Base-by-base conservation (phyloP, 2,797 vertebrate genomes). In the Macropus fuliginosus region DNA sequence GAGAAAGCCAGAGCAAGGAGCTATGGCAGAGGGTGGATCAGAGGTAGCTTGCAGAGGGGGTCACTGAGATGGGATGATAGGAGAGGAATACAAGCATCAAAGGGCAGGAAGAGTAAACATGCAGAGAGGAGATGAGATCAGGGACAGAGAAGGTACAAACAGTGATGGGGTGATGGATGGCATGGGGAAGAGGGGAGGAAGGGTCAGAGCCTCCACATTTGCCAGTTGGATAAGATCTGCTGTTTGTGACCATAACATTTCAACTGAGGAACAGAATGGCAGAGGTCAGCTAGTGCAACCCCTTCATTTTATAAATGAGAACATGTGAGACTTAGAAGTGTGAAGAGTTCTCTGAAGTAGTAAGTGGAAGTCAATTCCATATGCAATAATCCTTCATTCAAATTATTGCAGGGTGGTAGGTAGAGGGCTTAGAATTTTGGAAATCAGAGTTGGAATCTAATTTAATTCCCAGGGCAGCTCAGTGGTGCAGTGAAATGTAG, bases 21-120 rank as follows among this genome's bases (percentile, higher is more conserved):
- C 31, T 90, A 56, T 34, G 56, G n/a, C 31, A 13, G 31, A 27
- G 16, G 40, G 27, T 0, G 0, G 29, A 14, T n/a, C 0, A 46
- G 5, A 52, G 3, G 46, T 18, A 40, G 54, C n/a, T 16, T 57
- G 4, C 62, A 93, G 28, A 66, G 10, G 56, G 16, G 55, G 8
- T 56, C 66, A 74, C 31, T 56, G 57, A 46, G 54, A 91, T 50
- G 24, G 56, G 46, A 28, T 29, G n/a, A 55, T 4, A 24, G 55
- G 11, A 13, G 62, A 29, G 40, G 56, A 90, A 93, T 16, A 92
- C 14, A 3, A 3, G 34, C 28, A 62, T 56, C 55, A 81, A n/a
- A 95, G 81, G 56, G 28, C 91, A 94, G n/a, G 27, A 57, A 91
- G 27, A 8, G 18, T 87, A 66, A 93, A 66, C 59, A 56, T 28